Conservation (phyloP, 2,113 vertebrate genomes). For the Setophaga kirtlandii region DNA sequence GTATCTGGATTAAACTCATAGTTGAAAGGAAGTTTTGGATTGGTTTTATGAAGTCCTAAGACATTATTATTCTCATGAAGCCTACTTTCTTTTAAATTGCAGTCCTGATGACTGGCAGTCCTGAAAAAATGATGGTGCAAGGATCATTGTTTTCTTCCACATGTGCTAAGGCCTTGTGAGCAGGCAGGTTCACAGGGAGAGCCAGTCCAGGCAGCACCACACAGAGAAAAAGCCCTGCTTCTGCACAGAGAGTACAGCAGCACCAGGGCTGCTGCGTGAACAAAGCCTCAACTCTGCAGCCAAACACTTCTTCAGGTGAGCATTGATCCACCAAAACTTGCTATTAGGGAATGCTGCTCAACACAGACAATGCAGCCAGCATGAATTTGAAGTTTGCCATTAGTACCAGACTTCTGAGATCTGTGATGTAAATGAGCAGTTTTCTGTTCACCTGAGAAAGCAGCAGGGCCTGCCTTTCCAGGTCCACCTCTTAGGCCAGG, state of each 20-base stretch:
- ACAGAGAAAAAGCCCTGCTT: not conserved
- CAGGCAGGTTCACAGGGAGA: not conserved
- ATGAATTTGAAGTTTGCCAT: not conserved
- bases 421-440: not conserved
- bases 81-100: not conserved
- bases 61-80: not conserved
- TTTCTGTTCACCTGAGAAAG: not conserved
- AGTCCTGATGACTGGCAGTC: not conserved
- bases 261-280: not conserved
- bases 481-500: accelerated
- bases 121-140: not conserved
- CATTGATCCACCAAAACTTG: not conserved
- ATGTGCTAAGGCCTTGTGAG: not conserved
- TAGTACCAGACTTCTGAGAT: not conserved
- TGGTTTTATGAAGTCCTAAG: not conserved
- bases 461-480: not conserved
- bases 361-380: accelerated
- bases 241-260: accelerated
- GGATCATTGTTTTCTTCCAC: not conserved
- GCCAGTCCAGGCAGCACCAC: not conserved
- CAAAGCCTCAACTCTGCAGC: not conserved
- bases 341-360: not conserved
- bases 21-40: not conserved
- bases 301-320: accelerated
- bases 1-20: not conserved